Evolutionary conservation across 2,888 invertebrate genomes (phyloP), one percentile per base, ranked within the genome.

Genomic region (Sphecodes monilicornis): DNA sequence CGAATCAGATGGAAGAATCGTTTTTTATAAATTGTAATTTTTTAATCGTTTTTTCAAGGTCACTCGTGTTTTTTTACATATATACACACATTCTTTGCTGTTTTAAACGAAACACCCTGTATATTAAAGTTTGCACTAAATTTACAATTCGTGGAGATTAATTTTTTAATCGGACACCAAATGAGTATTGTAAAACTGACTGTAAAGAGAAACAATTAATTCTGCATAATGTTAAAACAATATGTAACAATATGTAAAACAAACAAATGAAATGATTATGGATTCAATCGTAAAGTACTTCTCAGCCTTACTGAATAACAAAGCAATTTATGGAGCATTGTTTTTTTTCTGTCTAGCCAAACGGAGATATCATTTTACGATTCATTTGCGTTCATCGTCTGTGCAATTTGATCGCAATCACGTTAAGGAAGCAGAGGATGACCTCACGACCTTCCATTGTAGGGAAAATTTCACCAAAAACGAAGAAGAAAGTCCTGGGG

Each of bases 381-480:
- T 16, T 60, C 5, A 60, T 60, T 29, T 29, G 16, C 8, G 29
- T 18, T 60, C 60, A 60, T 60, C 60, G 18, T 4, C 60, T 18
- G 2, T 29, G 60, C 60, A 60, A 60, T 60, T 60, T 60, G 60
- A 60, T 60, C 60, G 29, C 60, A 60, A 60, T 60, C 60, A 2
- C 29, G 29, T 60, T 18, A 6, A 29, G 60, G 29, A 60, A 60
- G 60, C 18, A 6, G 16, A 6, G 29, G 29, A 60, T 60, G 60
- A 29, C 60, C 60, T 18, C 16, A 16, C 29, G 60, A 60, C 60
- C 60, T 60, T 16, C 18, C 60, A 60, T 60, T 60, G 60, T 60
- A 29, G 6, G 60, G 60, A 29, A 60, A 60, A 60, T 60, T 60
- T 60, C 60, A 60, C 60, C 60, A 29, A 60, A 60, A 60, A 29